These are phyloP conservation scores for Mastomys coucha DNA, from an alignment of 2,113 vertebrate genomes.

Conservation along the genomic window DNA sequence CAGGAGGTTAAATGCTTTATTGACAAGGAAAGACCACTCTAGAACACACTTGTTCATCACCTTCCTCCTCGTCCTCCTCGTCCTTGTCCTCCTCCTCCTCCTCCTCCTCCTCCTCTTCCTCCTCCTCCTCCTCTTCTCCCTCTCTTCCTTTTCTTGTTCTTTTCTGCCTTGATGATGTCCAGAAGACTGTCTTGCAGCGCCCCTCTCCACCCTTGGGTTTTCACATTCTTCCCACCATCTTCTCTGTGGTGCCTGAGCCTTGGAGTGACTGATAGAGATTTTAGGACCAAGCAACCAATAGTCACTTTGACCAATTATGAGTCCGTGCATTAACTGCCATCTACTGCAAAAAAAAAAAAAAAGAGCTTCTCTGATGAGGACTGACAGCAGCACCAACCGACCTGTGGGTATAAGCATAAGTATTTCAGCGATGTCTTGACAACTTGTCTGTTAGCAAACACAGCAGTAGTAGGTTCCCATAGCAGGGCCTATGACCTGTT, in stretches of 20 bases:
- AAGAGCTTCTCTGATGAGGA: not conserved
- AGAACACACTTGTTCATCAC: too few species aligned
- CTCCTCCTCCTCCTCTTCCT: too few species aligned
- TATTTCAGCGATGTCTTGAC: not conserved
- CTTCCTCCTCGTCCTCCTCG: too few species aligned
- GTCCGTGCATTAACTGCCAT: not conserved
- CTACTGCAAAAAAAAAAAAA: not conserved
- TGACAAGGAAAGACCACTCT: not conserved
- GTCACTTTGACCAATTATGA: not conserved
- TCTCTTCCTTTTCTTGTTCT: not conserved
- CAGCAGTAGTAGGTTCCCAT: not conserved
- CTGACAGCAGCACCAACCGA: not conserved
- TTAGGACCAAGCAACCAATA: not conserved
- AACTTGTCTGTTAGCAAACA: not conserved
- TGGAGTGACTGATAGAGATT: not conserved
- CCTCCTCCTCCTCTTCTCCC: too few species aligned
- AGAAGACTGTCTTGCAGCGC: not conserved
- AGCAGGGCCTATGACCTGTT: not conserved
- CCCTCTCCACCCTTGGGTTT: not conserved
- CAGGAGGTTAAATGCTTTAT: not conserved
- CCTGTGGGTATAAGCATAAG: not conserved
- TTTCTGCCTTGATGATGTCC: not conserved
- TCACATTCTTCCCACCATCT: not conserved
- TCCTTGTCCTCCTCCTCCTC: too few species aligned
- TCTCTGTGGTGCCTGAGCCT: not conserved